phyloP scores from a whole-genome alignment of 1,140 invertebrate genomes.

The Doryteuthis pealeii region DNA sequence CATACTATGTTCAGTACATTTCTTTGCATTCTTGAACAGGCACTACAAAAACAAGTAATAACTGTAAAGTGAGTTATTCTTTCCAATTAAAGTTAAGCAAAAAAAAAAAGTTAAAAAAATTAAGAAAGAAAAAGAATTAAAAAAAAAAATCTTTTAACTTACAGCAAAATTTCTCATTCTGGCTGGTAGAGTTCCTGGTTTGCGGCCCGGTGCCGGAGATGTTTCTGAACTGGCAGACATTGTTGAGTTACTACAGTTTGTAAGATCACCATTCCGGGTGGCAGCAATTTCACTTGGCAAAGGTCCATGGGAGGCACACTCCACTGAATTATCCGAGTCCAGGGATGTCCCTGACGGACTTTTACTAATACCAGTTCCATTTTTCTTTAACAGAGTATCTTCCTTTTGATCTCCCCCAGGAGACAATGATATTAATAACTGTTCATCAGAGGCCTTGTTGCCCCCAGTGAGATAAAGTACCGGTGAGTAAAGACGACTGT shows the following conservation, averaged over 20 bases:
- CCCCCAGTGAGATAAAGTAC: slow-evolving; percentile 22
- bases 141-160: background rate
- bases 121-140: too few species aligned
- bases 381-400: slow-evolving; percentile 3
- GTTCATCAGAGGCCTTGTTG: slow-evolving; percentile 8
- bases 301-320: slow-evolving; percentile 39
- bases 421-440: slow-evolving; percentile 6
- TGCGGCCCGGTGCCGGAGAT: slow-evolving; percentile 34
- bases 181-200: slow-evolving; percentile 9
- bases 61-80: too few species aligned
- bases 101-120: too few species aligned
- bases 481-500: slow-evolving; percentile 38
- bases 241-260: slow-evolving; percentile 46
- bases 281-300: slow-evolving; percentile 30
- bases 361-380: slow-evolving; percentile 18
- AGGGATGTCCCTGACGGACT: slow-evolving; percentile 48
- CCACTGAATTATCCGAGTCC: slow-evolving; percentile 53
- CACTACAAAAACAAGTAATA: too few species aligned
- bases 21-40: too few species aligned
- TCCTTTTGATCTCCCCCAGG: background rate
- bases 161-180: slow-evolving; percentile 9
- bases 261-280: slow-evolving; percentile 34
- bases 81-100: too few species aligned
- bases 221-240: slow-evolving; percentile 49
- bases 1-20: too few species aligned